A percentile compares a stretch with the other conserved stretches of the same genome.
phyloP scores from a whole-genome alignment of 2,113 vertebrate species.

The Serilophus lunatus region DNA sequence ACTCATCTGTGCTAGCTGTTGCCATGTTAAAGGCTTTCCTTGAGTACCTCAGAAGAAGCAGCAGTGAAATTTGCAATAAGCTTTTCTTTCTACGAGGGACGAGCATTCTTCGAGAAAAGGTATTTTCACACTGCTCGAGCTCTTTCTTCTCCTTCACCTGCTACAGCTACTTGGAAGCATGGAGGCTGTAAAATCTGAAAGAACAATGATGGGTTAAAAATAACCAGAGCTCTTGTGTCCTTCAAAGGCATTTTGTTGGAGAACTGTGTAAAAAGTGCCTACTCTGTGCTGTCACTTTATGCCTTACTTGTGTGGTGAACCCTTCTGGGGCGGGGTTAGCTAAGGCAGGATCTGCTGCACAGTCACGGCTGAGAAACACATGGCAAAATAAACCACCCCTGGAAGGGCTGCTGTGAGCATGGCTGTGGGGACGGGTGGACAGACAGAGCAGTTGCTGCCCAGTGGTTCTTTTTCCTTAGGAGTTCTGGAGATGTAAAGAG shows the following conservation, averaged over 20 bases:
- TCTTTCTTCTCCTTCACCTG: background rate
- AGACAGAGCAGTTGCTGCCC: background rate
- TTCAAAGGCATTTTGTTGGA: background rate
- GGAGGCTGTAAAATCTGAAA: background rate
- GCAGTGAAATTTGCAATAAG: background rate
- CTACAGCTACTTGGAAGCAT: background rate
- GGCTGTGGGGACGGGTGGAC: background rate
- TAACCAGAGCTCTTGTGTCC: background rate
- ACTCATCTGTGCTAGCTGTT: background rate
- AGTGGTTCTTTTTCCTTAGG: background rate
- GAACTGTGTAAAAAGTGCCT: background rate
- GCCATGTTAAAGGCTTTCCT: background rate
- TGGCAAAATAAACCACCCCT: background rate
- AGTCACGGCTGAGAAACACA: background rate
- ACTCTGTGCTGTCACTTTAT: background rate
- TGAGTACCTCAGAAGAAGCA: background rate
- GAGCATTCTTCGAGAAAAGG: background rate
- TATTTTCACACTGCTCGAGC: background rate
- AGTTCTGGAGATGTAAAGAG: background rate
- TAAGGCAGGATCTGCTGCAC: background rate
- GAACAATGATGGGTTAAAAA: background rate
- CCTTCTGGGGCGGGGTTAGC: background rate
- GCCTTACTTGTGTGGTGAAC: background rate
- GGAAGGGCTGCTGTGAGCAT: background rate
- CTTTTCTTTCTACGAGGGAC: background rate